A percentile compares a stretch with the other conserved stretches of the same genome.
Conservation (phyloP, 2,113 vertebrate species). For the Aptenodytes forsteri region DNA sequence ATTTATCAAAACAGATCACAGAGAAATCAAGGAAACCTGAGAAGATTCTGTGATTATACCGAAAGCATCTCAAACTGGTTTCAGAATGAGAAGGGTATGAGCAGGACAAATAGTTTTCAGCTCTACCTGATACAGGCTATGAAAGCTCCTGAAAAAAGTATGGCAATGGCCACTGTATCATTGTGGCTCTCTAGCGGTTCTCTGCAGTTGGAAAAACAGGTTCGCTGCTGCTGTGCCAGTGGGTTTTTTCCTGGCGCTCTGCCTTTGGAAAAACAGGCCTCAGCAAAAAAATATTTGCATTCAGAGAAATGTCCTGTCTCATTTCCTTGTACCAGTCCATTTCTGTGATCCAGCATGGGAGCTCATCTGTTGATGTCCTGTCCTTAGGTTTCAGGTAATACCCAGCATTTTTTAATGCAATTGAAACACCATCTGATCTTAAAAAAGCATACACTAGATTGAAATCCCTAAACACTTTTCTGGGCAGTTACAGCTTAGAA, state of each 20-base stretch:
- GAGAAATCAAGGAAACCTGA: not conserved
- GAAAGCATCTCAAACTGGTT: not conserved
- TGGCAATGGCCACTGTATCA: not conserved
- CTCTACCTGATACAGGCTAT: not conserved
- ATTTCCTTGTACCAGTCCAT: not conserved
- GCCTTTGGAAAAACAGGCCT: conserved; percentile 19
- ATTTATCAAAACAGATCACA: not conserved
- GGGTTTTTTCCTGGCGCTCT: not conserved
- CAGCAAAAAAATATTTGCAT: conserved; percentile 26
- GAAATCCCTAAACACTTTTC: not conserved
- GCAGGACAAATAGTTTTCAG: not conserved
- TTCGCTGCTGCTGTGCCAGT: not conserved
- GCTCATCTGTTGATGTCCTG: not conserved
- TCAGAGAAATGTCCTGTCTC: not conserved
- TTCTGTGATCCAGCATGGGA: not conserved
- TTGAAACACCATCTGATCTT: not conserved
- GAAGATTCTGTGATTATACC: not conserved
- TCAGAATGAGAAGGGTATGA: not conserved
- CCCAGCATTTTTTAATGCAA: not conserved
- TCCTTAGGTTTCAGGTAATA: not conserved
- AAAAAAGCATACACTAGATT: not conserved
- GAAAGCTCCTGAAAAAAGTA: not conserved
- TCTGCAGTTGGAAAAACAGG: not conserved
- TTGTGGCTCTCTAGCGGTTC: not conserved
- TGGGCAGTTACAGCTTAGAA: not conserved